A percentile compares a stretch with the other conserved stretches of the same genome.
Evolutionary conservation across 2,113 vertebrate species (phyloP).

Genomic region (Marmota monax): DNA sequence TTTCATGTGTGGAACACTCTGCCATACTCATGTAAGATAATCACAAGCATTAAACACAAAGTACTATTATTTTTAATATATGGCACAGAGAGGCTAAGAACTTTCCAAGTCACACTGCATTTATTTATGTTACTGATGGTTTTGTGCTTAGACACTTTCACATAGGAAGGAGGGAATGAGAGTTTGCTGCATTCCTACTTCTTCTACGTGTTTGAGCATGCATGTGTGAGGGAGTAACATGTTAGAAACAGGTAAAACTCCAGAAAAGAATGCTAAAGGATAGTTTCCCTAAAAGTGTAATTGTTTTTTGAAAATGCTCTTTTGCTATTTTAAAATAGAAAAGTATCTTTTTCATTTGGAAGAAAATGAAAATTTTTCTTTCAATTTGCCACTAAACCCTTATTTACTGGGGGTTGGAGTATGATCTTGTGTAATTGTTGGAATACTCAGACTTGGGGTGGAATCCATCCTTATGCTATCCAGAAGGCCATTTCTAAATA

Average conservation of each 20-base stretch:
- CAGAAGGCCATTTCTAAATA: background rate
- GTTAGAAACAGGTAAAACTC: background rate
- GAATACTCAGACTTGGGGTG: background rate
- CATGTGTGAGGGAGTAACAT: background rate
- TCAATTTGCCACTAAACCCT: background rate
- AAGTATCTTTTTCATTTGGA: background rate
- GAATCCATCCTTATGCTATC: background rate
- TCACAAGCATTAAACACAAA: background rate
- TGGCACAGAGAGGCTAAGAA: background rate
- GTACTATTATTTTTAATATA: background rate
- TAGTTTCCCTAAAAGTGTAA: background rate
- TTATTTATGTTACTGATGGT: background rate
- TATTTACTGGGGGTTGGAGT: background rate
- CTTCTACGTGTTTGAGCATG: background rate
- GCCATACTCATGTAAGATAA: background rate
- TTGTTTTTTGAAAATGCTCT: constrained; percentile 21
- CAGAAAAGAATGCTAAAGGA: background rate
- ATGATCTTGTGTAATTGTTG: background rate
- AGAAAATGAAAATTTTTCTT: background rate
- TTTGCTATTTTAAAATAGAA: background rate
- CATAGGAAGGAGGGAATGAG: background rate
- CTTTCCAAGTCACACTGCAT: background rate
- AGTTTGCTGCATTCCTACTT: background rate
- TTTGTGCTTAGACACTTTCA: background rate
- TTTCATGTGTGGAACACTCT: background rate